Conservation (phyloP, 2,113 vertebrate genomes). For the Eulemur rufifrons region DNA sequence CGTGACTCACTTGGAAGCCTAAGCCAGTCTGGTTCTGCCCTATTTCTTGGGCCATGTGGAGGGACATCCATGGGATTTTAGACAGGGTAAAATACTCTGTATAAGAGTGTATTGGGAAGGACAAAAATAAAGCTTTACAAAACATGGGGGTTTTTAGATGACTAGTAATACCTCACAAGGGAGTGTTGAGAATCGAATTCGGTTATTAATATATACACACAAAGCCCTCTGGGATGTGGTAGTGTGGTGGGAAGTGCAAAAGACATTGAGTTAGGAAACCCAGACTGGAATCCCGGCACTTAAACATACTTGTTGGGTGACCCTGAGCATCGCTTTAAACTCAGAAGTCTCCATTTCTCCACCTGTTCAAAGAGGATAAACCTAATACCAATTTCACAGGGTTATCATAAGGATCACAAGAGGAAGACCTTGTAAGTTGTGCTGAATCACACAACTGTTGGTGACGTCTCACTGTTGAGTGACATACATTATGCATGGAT, state of each 20-base stretch:
- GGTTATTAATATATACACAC: neutral
- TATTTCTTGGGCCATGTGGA: constrained; percentile 53
- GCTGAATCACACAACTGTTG: neutral
- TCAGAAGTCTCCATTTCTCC: neutral
- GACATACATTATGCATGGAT: neutral
- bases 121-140: neutral
- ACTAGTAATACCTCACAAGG: neutral
- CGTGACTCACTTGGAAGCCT: constrained; percentile 74
- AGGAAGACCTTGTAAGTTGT: neutral
- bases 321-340: neutral
- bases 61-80: neutral
- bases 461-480: neutral
- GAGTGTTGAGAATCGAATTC: neutral
- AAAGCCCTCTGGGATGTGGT: neutral
- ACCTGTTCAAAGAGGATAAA: neutral
- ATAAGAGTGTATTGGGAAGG: neutral
- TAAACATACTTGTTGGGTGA: neutral
- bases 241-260: neutral
- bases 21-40: constrained; percentile 73
- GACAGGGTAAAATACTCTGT: neutral
- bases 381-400: neutral
- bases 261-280: neutral
- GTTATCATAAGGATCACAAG: neutral
- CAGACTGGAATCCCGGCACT: neutral
- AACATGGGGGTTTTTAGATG: neutral